Base-by-base conservation (phyloP, 2,888 invertebrate species). In the Eristalinus sepulchralis region DNA sequence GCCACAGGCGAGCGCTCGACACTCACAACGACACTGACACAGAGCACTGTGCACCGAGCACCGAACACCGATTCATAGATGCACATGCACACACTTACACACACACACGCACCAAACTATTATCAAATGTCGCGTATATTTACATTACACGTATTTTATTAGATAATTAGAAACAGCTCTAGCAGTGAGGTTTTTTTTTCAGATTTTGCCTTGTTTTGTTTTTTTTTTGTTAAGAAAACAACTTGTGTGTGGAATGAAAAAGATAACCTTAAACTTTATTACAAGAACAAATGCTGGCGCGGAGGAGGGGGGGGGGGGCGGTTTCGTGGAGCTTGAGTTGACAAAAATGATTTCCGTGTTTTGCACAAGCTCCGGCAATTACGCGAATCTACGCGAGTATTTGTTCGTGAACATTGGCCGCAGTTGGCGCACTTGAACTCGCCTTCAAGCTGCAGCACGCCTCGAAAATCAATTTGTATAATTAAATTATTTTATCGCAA, bases 161-260 rank as follows among this genome's bases (percentile, higher is more conserved):
- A 86, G 86, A 83, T 86, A 86, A 83, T 86, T 86, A 75, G 71
- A 75, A 83, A 71, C 73, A 83, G 60, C 71, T 55, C 24, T 81
- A 64, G 72, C 39, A 80, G 34, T 73, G 57, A 36, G 9, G 34
- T 20, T 33, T 62, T 60, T 47, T 33, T 72, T 78, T 27, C 27
- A 27, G 27, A 27, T 27, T 27, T 27, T 27, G 27, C 27, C 27
- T 27, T 60, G 67, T 24, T 47, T 36, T 62, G 27, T 31, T 34
- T 47, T 36, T 62, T 20, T 31, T 34, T 59, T 22, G 22, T 22
- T 17, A 47, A 17, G 47, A 47, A 47, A 47, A 17, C 17, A 47
- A 47, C 47, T 47, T 47, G 17, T 47, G 47, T 17, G 47, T 8
- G 9, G 9, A 53, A 27, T 73, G 59, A 47, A 34, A 31, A 39